Evolutionary conservation across 2,888 invertebrate species (phyloP).

Genomic region (Drosophila mercatorum): DNA sequence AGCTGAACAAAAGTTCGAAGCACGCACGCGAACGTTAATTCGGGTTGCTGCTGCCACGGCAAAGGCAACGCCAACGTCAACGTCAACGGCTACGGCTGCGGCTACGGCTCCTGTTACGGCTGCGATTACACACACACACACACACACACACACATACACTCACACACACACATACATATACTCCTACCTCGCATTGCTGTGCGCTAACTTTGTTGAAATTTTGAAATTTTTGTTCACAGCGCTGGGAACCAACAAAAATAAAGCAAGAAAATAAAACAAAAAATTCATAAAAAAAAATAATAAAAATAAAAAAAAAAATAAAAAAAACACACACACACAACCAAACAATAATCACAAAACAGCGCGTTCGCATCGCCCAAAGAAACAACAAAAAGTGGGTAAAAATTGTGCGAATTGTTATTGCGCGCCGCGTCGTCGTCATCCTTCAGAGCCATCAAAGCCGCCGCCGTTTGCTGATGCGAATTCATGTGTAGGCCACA

Average conservation of each 20-base stretch:
- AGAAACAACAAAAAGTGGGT: conserved; percentile 10
- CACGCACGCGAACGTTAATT: conserved; percentile 42
- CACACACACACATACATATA: conserved; percentile 20
- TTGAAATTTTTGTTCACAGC: conserved; percentile 33
- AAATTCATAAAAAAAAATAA: conserved; percentile 12
- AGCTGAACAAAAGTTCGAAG: conserved; percentile 8
- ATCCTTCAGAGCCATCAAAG: conserved; percentile 28
- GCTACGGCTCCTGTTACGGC: conserved; percentile 32
- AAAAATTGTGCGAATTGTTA: conserved; percentile 19
- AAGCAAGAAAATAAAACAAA: conserved; percentile 4
- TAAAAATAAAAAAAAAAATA: conserved; percentile 5
- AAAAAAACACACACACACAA: conserved; percentile 5
- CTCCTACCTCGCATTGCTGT: conserved; percentile 10
- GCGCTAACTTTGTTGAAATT: conserved; percentile 45
- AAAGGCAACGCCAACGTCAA: conserved; percentile 1
- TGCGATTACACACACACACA: conserved; percentile 18
- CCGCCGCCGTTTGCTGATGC: conserved; percentile 58
- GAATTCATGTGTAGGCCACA: conserved; percentile 58
- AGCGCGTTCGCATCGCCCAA: conserved; percentile 22
- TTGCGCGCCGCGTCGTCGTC: conserved; percentile 61
- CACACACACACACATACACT: conserved; percentile 11
- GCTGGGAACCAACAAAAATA: conserved; percentile 49
- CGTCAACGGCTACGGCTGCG: not conserved
- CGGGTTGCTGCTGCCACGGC: conserved; percentile 28
- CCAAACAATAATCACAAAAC: conserved; percentile 10